Evolutionary conservation across 2,113 vertebrate species (phyloP), one percentile per base, ranked within the genome.

Genomic region (Leptocoma aspasia): DNA sequence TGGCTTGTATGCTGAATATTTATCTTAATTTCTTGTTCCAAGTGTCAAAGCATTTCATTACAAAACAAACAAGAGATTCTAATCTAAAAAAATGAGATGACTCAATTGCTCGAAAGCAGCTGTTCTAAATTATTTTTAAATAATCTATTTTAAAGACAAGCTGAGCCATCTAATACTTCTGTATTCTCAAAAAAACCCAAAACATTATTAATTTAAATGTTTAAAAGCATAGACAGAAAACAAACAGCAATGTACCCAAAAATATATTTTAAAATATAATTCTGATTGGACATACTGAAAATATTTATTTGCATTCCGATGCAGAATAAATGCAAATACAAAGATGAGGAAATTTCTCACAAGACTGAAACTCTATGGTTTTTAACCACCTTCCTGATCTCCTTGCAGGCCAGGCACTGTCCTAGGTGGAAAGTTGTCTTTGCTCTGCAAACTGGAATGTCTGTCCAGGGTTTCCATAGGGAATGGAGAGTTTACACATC

Each of bases 31-130:
- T 92, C 95, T 94, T 71, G 77, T 96, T 96, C 83, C 64, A 64
- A 90, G 86, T 88, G 92, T 71, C 91, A 93, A 92, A 94, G 69
- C 56, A 73, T 91, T 90, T 89, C 77, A 86, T 73, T 75, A 94
- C 83, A 94, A 92, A 93, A 86, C 83, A 95, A 97, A 94, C 92
- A 96, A 78, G 77, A 94, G 83, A 89, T 68, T 64, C 86, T 94
- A 89, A 91, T 94, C 80, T 73, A 78, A 90, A 81, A 81, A 89
- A 94, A 89, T 78, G n/a, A 78, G 86, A 93, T 93, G 76, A 94
- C 80, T 91, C 77, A 89, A 92, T 70, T 6, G 9, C 80, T 68
- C 3, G 8, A 90, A 83, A 92, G 64, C 86, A 95, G 92, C 86
- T 95, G 72, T 60, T 75, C 65, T 78, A 75, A 86, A 89, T 92